Percentiles rank a stretch among this genome's conserved stretches.
Evolutionary conservation across 2,888 invertebrate species (phyloP).

Genomic region (Scaptomyza reducta): DNA sequence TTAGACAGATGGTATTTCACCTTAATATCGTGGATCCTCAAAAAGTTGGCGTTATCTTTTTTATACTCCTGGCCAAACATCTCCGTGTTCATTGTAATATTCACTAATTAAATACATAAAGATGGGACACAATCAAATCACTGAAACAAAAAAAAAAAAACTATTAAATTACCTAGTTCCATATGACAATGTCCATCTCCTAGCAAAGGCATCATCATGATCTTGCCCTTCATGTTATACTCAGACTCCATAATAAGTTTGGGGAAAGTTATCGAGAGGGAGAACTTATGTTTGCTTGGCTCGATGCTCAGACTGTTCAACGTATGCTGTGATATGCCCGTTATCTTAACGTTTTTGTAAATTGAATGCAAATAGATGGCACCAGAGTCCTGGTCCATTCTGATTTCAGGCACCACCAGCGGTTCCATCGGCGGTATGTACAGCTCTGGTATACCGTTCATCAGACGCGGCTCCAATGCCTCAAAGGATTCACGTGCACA

Average conservation of each 20-base stretch:
- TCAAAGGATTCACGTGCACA: slow-evolving; percentile 88
- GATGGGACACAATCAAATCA: neutral
- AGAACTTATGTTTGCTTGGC: slow-evolving; percentile 84
- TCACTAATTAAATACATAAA: slow-evolving; percentile 85
- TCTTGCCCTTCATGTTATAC: slow-evolving; percentile 88
- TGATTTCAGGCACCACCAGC: slow-evolving; percentile 87
- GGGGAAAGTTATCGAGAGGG: slow-evolving; percentile 87
- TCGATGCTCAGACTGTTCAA: slow-evolving; percentile 87
- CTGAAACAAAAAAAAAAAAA: neutral
- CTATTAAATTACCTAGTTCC: slow-evolving; percentile 88
- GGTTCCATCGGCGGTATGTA: slow-evolving; percentile 90
- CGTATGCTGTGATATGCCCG: slow-evolving; percentile 87
- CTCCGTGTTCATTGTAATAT: slow-evolving; percentile 87
- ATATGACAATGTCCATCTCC: slow-evolving; percentile 88
- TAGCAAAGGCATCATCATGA: slow-evolving; percentile 90
- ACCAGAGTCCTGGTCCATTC: slow-evolving; percentile 88
- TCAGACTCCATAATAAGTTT: slow-evolving; percentile 87
- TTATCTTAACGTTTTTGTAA: slow-evolving; percentile 87
- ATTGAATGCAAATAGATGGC: slow-evolving; percentile 89
- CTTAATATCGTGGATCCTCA: slow-evolving; percentile 87
- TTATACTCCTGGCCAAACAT: slow-evolving; percentile 87
- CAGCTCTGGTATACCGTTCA: slow-evolving; percentile 88
- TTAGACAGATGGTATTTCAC: slow-evolving; percentile 88
- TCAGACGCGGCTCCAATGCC: slow-evolving; percentile 86
- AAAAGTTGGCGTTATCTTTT: slow-evolving; percentile 85